phyloP scores from a whole-genome alignment of 1,140 invertebrate genomes.

The Drosophila burlai region DNA sequence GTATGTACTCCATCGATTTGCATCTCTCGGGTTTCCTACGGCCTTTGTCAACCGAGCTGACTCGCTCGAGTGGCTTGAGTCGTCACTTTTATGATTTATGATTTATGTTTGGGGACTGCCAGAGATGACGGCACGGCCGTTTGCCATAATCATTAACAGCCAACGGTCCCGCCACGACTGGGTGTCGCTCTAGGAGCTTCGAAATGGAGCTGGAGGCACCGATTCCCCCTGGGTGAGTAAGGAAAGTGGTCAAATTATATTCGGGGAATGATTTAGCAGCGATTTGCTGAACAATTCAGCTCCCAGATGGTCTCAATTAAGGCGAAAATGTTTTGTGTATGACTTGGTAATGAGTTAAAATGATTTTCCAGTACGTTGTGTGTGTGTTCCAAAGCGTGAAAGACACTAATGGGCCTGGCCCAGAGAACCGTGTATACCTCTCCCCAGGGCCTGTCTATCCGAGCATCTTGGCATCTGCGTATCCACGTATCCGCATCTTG shows the following conservation, averaged over 20 bases:
- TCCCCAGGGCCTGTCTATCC: constrained; percentile 5
- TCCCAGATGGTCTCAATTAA: constrained; percentile 48
- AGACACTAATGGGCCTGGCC: constrained; percentile 61
- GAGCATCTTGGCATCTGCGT: constrained; percentile 40
- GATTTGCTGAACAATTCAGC: constrained; percentile 61
- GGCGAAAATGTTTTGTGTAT: constrained; percentile 56
- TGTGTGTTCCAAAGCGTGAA: constrained; percentile 51
- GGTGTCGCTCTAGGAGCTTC: constrained; percentile 3
- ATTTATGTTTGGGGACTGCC: constrained; percentile 57
- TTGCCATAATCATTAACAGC: constrained; percentile 63
- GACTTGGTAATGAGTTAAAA: constrained; percentile 52
- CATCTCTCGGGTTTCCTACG: constrained; percentile 68
- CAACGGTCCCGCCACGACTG: constrained; percentile 32
- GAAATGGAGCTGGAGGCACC: neutral
- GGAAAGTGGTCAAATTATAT: constrained; percentile 55
- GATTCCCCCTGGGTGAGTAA: constrained; percentile 17
- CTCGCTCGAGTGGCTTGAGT: constrained; percentile 43
- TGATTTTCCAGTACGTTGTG: constrained; percentile 29
- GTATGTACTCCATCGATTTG: constrained; percentile 47
- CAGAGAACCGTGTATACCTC: constrained; percentile 30
- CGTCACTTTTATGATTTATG: constrained; percentile 74
- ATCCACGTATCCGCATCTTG: constrained; percentile 38
- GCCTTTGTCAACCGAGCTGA: constrained; percentile 70
- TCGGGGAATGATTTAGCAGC: constrained; percentile 38
- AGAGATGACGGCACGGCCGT: constrained; percentile 16